Evolutionary conservation across 1,140 invertebrate species (phyloP).

Genomic region (Doryteuthis pealeii): DNA sequence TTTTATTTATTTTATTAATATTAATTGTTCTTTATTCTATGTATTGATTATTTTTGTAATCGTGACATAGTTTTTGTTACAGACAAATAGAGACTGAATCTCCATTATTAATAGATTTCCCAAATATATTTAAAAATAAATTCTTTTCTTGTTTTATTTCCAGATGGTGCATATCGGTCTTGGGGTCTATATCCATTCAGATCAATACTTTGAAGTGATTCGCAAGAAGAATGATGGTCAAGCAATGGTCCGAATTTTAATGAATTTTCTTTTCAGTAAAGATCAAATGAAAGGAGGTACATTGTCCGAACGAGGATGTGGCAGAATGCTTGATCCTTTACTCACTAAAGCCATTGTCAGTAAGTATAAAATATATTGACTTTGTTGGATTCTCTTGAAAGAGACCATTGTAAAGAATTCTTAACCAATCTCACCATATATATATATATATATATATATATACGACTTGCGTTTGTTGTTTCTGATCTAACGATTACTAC

Average conservation of each 20-base stretch:
- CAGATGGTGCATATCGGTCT: conserved; percentile 7
- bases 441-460: no score
- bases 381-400: no score
- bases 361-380: neutral
- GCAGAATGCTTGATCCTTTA: neutral
- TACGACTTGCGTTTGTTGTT: no score
- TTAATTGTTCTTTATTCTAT: no score
- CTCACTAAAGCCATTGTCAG: neutral
- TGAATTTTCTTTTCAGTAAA: conserved; percentile 8
- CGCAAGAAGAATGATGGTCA: conserved; percentile 11
- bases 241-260: conserved; percentile 5
- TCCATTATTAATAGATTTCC: no score
- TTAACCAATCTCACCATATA: no score
- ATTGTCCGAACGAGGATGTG: conserved; percentile 2
- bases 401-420: no score
- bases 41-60: no score
- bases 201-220: conserved; percentile 4
- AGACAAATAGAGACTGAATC: no score
- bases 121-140: neutral
- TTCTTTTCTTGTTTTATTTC: neutral
- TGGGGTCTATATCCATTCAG: conserved; percentile 6
- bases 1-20: no score
- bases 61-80: no score
- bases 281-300: conserved; percentile 2
- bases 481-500: no score